A percentile compares a stretch with the other conserved stretches of the same genome.
Conservation (phyloP, 1,140 invertebrate genomes). For the Trachelipus rathkii region DNA sequence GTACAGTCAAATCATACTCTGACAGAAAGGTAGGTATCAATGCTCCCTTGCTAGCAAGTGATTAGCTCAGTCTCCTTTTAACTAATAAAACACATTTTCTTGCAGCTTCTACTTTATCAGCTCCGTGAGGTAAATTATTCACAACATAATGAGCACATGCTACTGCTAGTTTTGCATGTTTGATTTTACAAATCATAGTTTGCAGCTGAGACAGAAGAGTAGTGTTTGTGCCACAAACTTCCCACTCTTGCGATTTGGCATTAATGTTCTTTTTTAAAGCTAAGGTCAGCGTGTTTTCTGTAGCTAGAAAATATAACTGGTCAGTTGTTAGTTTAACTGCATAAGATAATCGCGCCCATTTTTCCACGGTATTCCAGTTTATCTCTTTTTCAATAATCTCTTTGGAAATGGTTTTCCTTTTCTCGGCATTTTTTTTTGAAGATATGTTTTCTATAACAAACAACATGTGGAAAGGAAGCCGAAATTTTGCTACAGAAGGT, state of each 20-base stretch:
- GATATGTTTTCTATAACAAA: constrained; percentile 24
- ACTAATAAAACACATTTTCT: constrained; percentile 33
- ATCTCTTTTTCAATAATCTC: constrained; percentile 39
- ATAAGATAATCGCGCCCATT: constrained; percentile 32
- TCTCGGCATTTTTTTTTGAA: neutral
- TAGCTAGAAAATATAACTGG: constrained; percentile 35
- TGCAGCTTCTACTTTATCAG: constrained; percentile 34
- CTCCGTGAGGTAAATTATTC: constrained; percentile 36
- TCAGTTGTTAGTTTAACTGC: constrained; percentile 36
- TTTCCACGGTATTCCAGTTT: constrained; percentile 33
- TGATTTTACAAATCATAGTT: constrained; percentile 31
- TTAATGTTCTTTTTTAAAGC: constrained; percentile 27
- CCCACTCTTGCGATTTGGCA: constrained; percentile 20
- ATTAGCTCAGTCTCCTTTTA: too few relatives aligned
- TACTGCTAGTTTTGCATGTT: constrained; percentile 33
- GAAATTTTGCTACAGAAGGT: constrained; percentile 30
- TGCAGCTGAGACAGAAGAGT: constrained; percentile 27
- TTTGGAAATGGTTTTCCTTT: constrained; percentile 12
- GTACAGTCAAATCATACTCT: too few relatives aligned
- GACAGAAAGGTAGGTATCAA: too few relatives aligned
- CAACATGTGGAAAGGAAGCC: constrained; percentile 39
- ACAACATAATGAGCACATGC: constrained; percentile 40
- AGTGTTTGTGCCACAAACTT: constrained; percentile 33
- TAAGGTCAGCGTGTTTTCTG: constrained; percentile 36
- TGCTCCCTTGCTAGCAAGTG: too few relatives aligned